phyloP scores from a whole-genome alignment of 1,140 invertebrate genomes.

The Plodia interpunctella region DNA sequence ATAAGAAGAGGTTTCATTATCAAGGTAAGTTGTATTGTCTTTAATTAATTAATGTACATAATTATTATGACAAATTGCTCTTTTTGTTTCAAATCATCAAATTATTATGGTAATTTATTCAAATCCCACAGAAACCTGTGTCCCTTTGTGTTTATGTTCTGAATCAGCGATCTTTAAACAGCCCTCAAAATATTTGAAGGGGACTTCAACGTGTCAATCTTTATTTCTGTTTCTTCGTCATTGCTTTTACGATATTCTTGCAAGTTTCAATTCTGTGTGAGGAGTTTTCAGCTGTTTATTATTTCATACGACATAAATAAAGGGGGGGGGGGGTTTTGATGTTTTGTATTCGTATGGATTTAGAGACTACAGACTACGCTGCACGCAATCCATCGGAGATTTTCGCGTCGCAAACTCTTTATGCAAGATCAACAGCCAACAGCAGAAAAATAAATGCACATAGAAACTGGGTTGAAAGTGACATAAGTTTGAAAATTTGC shows the following conservation, averaged over 20 bases:
- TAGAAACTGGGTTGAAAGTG: not conserved
- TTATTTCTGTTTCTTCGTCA: not conserved
- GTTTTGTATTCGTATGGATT: too few relatives aligned
- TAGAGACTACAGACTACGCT: too few relatives aligned
- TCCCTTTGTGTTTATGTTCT: constrained; percentile 4
- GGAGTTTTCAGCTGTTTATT: too few relatives aligned
- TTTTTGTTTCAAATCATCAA: not conserved
- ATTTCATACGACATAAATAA: too few relatives aligned
- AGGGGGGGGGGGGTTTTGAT: too few relatives aligned
- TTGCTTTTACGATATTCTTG: not conserved
- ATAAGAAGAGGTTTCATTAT: not conserved
- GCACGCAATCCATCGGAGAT: too few relatives aligned
- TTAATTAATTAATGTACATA: not conserved
- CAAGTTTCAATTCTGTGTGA: not conserved
- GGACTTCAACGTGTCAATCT: not conserved
- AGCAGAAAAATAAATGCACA: not conserved
- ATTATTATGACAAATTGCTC: not conserved
- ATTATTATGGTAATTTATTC: constrained; percentile 3
- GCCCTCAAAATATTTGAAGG: constrained; percentile 2
- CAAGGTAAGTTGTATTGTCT: constrained; percentile 6
- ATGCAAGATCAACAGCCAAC: not conserved
- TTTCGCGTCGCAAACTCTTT: too few relatives aligned
- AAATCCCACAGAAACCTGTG: constrained; percentile 1
- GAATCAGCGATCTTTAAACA: constrained; percentile 2
- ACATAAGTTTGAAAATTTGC: constrained; percentile 6